phyloP scores from a whole-genome alignment of 2,797 vertebrate species.

The Notoglanidium macrostoma region DNA sequence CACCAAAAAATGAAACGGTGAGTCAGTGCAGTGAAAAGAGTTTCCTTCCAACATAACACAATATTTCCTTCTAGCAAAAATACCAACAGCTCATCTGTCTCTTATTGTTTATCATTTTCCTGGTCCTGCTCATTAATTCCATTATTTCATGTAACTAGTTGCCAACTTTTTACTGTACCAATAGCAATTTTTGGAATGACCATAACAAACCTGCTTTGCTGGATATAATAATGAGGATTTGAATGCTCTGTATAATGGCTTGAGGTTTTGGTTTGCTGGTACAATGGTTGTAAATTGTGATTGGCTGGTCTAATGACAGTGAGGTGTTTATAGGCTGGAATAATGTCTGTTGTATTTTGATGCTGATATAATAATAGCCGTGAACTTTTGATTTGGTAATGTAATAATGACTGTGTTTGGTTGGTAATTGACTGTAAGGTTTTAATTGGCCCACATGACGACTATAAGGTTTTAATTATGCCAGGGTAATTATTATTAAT shows the following conservation, averaged over 20 bases:
- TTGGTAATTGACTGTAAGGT: neutral
- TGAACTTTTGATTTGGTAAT: neutral
- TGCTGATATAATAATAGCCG: neutral
- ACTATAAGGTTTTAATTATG: neutral
- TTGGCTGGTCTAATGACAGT: neutral
- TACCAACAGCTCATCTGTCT: neutral
- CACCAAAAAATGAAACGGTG: conserved; percentile 10
- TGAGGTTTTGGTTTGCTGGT: neutral
- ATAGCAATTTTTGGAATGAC: neutral
- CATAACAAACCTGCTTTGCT: neutral
- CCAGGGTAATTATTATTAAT: too few relatives aligned
- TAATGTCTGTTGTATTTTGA: neutral
- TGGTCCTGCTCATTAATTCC: neutral
- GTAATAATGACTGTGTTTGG: neutral
- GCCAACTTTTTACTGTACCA: neutral
- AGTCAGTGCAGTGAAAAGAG: neutral
- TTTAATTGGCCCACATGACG: neutral
- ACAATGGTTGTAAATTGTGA: neutral
- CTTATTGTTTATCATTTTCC: neutral
- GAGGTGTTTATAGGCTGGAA: neutral
- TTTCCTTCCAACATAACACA: neutral
- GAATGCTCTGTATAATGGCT: neutral
- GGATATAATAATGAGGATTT: neutral
- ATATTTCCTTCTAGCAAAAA: neutral
- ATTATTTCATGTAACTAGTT: neutral